phyloP scores from a whole-genome alignment of 2,113 vertebrate species.

The Tor tambroides region DNA sequence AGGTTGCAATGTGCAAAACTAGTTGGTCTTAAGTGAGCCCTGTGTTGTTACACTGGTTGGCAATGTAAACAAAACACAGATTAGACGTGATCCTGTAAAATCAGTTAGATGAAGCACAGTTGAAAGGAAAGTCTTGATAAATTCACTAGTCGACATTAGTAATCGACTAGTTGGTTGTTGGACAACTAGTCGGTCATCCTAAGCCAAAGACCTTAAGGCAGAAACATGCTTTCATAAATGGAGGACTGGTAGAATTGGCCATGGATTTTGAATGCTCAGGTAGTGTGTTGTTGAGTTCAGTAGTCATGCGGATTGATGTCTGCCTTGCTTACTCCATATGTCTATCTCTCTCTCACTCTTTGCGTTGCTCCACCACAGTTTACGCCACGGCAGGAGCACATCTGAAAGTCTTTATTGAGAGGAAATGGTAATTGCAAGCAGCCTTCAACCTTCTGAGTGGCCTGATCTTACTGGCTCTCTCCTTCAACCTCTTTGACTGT shows the following conservation, averaged over 20 bases:
- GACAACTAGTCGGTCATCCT: neutral
- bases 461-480: conserved; percentile 68
- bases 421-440: conserved; percentile 77
- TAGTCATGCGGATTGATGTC: conserved; percentile 27
- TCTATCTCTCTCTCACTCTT: neutral
- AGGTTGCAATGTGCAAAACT: neutral
- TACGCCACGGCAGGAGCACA: conserved; percentile 70
- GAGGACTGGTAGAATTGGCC: conserved; percentile 41
- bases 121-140: neutral
- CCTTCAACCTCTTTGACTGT: conserved; percentile 58
- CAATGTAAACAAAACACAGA: too few relatives aligned
- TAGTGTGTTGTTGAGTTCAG: conserved; percentile 19
- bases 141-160: too few relatives aligned
- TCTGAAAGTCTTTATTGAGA: conserved; percentile 76
- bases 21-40: too few relatives aligned
- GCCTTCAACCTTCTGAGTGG: conserved; percentile 68
- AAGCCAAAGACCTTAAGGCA: neutral
- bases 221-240: too few relatives aligned
- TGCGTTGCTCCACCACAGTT: conserved; percentile 63
- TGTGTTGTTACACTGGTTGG: too few relatives aligned
- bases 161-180: neutral
- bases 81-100: neutral
- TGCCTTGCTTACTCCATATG: neutral
- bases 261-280: conserved; percentile 21
- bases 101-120: neutral